phyloP scores from a whole-genome alignment of 2,888 invertebrate genomes.

The Onthophagus sagittarius region DNA sequence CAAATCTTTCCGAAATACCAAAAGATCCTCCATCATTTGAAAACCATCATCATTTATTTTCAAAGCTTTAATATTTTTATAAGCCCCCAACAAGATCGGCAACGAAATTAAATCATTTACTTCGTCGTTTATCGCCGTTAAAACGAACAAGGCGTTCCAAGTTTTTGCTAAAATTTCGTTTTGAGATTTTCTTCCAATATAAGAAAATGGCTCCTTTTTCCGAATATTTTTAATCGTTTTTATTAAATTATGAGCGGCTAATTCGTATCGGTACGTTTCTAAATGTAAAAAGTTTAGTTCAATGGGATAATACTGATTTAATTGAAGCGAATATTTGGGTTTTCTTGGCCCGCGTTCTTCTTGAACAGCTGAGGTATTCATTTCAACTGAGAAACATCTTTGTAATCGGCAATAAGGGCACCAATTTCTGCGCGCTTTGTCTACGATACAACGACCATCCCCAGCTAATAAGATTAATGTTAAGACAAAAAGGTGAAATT shows the following conservation, averaged over 20 bases:
- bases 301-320: not conserved
- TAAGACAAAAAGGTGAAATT: constrained; percentile 6
- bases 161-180: constrained; percentile 55
- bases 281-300: constrained; percentile 22
- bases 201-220: constrained; percentile 53
- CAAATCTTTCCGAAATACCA: constrained; percentile 42
- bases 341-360: constrained; percentile 78
- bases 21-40: constrained; percentile 41
- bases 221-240: constrained; percentile 56
- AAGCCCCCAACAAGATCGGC: constrained; percentile 36
- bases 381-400: constrained; percentile 70
- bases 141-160: constrained; percentile 58
- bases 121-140: constrained; percentile 58
- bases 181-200: constrained; percentile 51
- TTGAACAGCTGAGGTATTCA: constrained; percentile 81
- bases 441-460: constrained; percentile 69
- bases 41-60: constrained; percentile 36
- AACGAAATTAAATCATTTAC: constrained; percentile 46
- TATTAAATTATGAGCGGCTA: constrained; percentile 58
- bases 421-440: constrained; percentile 82
- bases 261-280: constrained; percentile 49
- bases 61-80: constrained; percentile 33
- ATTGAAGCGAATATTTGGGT: constrained; percentile 38
- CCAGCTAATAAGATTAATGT: constrained; percentile 53
- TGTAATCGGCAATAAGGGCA: constrained; percentile 79